Conservation (phyloP, 2,888 invertebrate genomes). For the Folsomia manolachei region DNA sequence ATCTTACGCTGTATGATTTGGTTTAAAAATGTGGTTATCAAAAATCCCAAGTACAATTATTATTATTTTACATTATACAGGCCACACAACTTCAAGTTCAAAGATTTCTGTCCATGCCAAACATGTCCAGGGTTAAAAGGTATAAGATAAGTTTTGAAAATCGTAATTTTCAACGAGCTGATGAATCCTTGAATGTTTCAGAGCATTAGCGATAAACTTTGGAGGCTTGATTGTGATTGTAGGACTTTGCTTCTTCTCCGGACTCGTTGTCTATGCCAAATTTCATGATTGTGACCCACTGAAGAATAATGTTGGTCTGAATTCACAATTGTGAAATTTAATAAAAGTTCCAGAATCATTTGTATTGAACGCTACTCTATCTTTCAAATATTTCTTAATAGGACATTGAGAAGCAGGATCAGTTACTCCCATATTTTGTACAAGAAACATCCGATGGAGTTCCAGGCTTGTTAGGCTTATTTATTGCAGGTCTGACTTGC, state of each 20-base stretch:
- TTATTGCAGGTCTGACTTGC: conserved; percentile 46
- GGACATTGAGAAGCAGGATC: conserved; percentile 66
- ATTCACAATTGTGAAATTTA: background rate
- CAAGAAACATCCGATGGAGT: conserved; percentile 56
- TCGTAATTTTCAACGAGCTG: background rate
- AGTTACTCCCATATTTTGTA: conserved; percentile 59
- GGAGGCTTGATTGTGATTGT: conserved; percentile 54
- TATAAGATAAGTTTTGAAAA: conserved; percentile 47
- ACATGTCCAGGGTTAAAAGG: conserved; percentile 55
- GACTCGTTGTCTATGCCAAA: conserved; percentile 79
- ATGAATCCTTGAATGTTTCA: conserved; percentile 1
- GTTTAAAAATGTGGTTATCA: no score
- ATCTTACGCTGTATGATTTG: conserved; percentile 55
- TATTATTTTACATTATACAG: no score
- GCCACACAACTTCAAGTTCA: conserved; percentile 59
- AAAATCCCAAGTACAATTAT: no score
- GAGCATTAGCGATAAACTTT: conserved; percentile 52
- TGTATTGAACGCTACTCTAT: background rate
- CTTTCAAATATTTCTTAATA: background rate
- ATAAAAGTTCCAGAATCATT: conserved; percentile 1
- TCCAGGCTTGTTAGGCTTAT: conserved; percentile 55
- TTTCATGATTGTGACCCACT: conserved; percentile 79
- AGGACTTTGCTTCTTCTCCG: conserved; percentile 73
- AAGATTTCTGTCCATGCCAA: conserved; percentile 56
- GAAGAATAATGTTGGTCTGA: background rate